Evolutionary conservation across 2,888 invertebrate species (phyloP).

Genomic region (Drosophila colorata): DNA sequence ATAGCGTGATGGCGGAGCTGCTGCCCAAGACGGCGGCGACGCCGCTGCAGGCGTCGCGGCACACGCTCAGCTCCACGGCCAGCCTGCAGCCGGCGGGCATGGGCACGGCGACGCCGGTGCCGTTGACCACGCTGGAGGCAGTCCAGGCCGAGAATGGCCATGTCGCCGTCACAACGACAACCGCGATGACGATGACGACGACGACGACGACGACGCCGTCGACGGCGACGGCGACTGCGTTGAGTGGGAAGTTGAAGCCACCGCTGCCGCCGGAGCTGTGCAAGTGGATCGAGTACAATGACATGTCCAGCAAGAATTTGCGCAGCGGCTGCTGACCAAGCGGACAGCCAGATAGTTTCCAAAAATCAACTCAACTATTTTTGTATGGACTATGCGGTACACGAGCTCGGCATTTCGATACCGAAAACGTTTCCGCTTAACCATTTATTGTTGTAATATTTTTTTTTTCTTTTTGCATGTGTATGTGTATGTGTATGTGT

Average conservation of each 20-base stretch:
- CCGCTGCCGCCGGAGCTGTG: constrained; percentile 88
- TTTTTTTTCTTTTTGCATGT: constrained; percentile 11
- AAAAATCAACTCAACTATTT: neutral
- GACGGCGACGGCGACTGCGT: constrained; percentile 11
- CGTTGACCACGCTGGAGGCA: constrained; percentile 30
- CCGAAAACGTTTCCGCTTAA: constrained; percentile 12
- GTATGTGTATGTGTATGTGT: constrained; percentile 2
- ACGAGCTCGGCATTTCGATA: neutral
- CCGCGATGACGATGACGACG: constrained; percentile 10
- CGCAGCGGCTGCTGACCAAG: constrained; percentile 85
- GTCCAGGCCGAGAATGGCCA: constrained; percentile 80
- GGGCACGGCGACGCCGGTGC: constrained; percentile 28
- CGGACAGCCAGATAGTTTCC: neutral
- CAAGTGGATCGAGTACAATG: constrained; percentile 90
- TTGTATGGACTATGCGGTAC: neutral
- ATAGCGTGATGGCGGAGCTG: constrained; percentile 86
- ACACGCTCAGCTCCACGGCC: constrained; percentile 72
- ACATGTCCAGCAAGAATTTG: constrained; percentile 89
- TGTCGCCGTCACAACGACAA: constrained; percentile 17
- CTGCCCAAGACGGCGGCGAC: constrained; percentile 68
- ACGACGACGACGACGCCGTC: constrained; percentile 11
- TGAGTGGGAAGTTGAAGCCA: constrained; percentile 86
- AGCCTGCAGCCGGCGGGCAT: constrained; percentile 64
- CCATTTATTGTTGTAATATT: constrained; percentile 2
- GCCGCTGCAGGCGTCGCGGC: constrained; percentile 66